A percentile compares a stretch with the other conserved stretches of the same genome.
phyloP scores from a whole-genome alignment of 2,888 invertebrate genomes.

The Drosophila yooni region DNA sequence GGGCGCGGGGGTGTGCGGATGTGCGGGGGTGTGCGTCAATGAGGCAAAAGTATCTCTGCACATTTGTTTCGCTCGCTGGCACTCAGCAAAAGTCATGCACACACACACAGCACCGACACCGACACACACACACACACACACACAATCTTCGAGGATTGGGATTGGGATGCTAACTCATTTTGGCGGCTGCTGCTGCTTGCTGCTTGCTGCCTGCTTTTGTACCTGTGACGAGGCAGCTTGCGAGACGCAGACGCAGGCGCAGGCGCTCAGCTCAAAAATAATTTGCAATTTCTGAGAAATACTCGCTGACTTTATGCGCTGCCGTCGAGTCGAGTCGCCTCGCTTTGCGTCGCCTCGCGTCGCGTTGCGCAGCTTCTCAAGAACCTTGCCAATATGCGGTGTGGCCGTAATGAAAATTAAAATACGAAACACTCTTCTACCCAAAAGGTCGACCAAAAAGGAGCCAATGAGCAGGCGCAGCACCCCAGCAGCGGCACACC shows the following conservation, averaged over 20 bases:
- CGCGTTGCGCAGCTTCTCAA: conserved; percentile 67
- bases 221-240: conserved; percentile 57
- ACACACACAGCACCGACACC: conserved; percentile 5
- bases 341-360: neutral
- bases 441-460: conserved; percentile 73
- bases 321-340: conserved; percentile 12
- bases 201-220: conserved; percentile 45
- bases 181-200: conserved; percentile 62
- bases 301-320: conserved; percentile 69
- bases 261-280: conserved; percentile 80
- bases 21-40: conserved; percentile 67
- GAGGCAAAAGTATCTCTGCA: conserved; percentile 69
- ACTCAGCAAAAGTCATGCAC: conserved; percentile 47
- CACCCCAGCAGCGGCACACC: conserved; percentile 42
- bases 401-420: conserved; percentile 80
- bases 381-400: conserved; percentile 68
- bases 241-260: conserved; percentile 38
- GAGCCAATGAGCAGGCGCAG: conserved; percentile 61
- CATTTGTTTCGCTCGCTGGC: conserved; percentile 63
- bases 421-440: conserved; percentile 69
- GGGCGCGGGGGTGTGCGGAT: neutral
- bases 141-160: conserved; percentile 36
- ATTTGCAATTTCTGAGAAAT: conserved; percentile 83
- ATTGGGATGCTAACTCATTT: conserved; percentile 80
- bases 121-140: conserved; percentile 6